Percentiles rank a stretch among this genome's conserved stretches.
phyloP scores from a whole-genome alignment of 2,113 vertebrate genomes.

The Hippocampus comes region DNA sequence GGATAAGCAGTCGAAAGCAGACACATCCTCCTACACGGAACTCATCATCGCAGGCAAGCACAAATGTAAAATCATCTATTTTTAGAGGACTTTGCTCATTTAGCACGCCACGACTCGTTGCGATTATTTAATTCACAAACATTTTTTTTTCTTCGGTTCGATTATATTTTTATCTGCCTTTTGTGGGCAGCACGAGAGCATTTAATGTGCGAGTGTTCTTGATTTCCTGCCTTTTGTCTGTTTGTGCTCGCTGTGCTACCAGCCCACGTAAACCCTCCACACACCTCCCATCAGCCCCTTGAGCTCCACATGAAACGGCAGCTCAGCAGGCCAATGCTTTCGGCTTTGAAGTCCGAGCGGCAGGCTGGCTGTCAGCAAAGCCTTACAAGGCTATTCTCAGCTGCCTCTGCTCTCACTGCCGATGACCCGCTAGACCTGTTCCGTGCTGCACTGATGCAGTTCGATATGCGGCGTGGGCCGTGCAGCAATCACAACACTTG shows the following conservation, averaged over 20 bases:
- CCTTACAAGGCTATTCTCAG: constrained; percentile 69
- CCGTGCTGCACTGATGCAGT: constrained; percentile 50
- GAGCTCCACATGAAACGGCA: constrained; percentile 51
- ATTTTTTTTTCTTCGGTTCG: neutral
- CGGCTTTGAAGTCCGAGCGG: constrained; percentile 48
- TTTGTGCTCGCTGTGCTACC: constrained; percentile 32
- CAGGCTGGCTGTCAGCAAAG: constrained; percentile 50
- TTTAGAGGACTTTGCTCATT: constrained; percentile 24
- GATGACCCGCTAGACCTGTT: constrained; percentile 62
- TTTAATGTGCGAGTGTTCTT: constrained; percentile 49
- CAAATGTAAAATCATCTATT: constrained; percentile 32
- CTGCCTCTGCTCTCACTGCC: constrained; percentile 45
- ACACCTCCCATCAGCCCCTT: constrained; percentile 46
- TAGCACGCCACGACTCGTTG: constrained; percentile 25
- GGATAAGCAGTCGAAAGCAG: neutral
- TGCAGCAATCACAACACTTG: constrained; percentile 62
- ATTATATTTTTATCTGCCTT: constrained; percentile 13
- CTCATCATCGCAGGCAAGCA: constrained; percentile 5
- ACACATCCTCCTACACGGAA: constrained; percentile 12
- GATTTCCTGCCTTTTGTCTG: constrained; percentile 44
- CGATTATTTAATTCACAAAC: neutral
- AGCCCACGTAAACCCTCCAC: constrained; percentile 48
- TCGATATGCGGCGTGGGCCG: constrained; percentile 63
- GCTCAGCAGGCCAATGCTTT: constrained; percentile 38
- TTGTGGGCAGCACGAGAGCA: constrained; percentile 26